phyloP scores from a whole-genome alignment of 2,888 invertebrate genomes.

The Ochlodes sylvanus region DNA sequence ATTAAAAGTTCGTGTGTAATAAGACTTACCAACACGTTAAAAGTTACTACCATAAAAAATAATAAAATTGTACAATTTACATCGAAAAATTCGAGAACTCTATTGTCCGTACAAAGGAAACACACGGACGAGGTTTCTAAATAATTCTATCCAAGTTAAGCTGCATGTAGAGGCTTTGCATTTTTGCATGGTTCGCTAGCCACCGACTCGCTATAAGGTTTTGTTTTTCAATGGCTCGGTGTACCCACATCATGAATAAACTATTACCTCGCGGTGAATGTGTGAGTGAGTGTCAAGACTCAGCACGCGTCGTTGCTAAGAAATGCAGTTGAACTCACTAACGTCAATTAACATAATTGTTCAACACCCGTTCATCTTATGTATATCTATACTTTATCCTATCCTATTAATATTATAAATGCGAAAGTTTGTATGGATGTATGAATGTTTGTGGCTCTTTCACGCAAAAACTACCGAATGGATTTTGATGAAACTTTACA shows the following conservation, averaged over 20 bases:
- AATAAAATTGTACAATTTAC: not conserved
- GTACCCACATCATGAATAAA: slow-evolving; percentile 26
- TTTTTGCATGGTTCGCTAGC: slow-evolving; percentile 19
- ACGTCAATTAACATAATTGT: slow-evolving; percentile 66
- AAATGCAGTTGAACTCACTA: slow-evolving; percentile 55
- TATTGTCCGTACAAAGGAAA: slow-evolving; percentile 3
- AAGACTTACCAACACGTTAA: too few relatives aligned
- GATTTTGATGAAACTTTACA: too few relatives aligned
- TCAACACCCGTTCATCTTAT: slow-evolving; percentile 52
- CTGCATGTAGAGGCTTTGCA: slow-evolving; percentile 24
- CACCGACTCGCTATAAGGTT: slow-evolving; percentile 5
- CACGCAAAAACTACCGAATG: too few relatives aligned
- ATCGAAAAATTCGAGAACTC: not conserved
- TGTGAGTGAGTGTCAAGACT: slow-evolving; percentile 39
- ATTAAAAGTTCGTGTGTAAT: too few relatives aligned
- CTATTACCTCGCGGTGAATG: slow-evolving; percentile 44
- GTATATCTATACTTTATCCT: too few relatives aligned
- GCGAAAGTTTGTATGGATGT: too few relatives aligned
- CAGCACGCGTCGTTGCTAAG: slow-evolving; percentile 58
- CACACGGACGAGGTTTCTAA: slow-evolving; percentile 5
- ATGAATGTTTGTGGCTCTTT: too few relatives aligned
- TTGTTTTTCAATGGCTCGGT: slow-evolving; percentile 33
- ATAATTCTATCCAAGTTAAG: slow-evolving; percentile 25
- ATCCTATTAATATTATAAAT: too few relatives aligned
- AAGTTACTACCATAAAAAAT: not conserved